A percentile compares a stretch with the other conserved stretches of the same genome.
Conservation (phyloP, 2,888 invertebrate species). For the Pseudoips prasinana region DNA sequence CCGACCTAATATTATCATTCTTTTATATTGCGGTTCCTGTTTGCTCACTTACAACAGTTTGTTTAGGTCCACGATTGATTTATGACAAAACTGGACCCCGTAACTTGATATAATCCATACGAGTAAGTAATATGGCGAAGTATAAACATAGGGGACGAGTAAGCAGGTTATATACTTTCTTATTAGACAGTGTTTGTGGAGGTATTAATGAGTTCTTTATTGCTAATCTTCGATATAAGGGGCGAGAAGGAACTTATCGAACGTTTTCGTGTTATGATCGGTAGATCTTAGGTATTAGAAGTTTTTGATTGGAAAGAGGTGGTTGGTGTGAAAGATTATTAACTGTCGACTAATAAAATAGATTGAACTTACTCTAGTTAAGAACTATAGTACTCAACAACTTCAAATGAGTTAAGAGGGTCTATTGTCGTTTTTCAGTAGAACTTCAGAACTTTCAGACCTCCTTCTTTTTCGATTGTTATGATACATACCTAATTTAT, state of each 20-base stretch:
- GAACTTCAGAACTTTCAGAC: too few species aligned
- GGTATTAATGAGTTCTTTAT: neutral
- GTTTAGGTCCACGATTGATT: slow-evolving; percentile 65
- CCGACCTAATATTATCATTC: slow-evolving; percentile 49
- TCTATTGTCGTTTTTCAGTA: too few species aligned
- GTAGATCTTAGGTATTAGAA: too few species aligned
- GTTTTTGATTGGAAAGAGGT: too few species aligned
- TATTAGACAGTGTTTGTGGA: neutral
- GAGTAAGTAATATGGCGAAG: slow-evolving; percentile 1
- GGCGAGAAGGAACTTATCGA: neutral
- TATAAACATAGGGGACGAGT: slow-evolving; percentile 7
- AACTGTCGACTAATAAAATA: too few species aligned
- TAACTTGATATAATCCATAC: slow-evolving; percentile 23
- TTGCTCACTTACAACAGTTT: slow-evolving; percentile 64
- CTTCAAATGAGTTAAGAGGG: too few species aligned
- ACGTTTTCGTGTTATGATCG: too few species aligned
- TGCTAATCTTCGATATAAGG: neutral
- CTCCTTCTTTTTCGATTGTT: too few species aligned
- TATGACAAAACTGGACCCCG: slow-evolving; percentile 45
- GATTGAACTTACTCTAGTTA: too few species aligned
- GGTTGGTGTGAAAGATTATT: too few species aligned
- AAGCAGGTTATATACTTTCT: slow-evolving; percentile 1
- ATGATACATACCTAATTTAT: too few species aligned
- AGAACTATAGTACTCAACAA: too few species aligned
- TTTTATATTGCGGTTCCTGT: slow-evolving; percentile 52